Evolutionary conservation across 2,113 vertebrate genomes (phyloP), one percentile per base, ranked within the genome.

Genomic region (Rhombomys opimus): DNA sequence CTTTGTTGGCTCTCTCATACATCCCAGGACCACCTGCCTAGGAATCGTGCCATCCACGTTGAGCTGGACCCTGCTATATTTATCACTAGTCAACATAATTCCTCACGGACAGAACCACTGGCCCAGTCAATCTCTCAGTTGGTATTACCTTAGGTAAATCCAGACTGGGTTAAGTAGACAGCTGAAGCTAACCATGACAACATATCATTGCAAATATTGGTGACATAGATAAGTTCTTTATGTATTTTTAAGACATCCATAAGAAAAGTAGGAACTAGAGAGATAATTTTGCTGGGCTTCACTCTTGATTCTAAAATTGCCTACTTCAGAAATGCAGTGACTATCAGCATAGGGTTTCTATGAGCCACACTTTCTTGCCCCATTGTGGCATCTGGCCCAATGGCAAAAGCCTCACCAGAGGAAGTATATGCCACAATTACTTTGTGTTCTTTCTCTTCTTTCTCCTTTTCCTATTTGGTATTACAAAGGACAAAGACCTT

Each of bases 231-330:
- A 96, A 93, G 38, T 93, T 13, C 70, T 82, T 84, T 80, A 7
- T 80, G 18, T 68, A 20, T 38, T 25, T 96, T 97, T 91, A 35
- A 96, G 86, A 92, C 96, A 94, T 86, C 95, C 72, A 11, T 57
- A 65, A 85, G 65, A 82, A 87, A 90, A 73, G 1, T 65, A 82
- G 9, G 27, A 95, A 30, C 87, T 9, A 90, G 35, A 94, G 87
- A 92, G 82, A 95, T 96, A 90, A 76, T 50, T 50, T 65, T 77
- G n/a, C 23, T 6, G 84, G 88, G 46, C 12, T 75, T 97, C 78
- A 52, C 72, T 82, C 68, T 96, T 91, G 80, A 89, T 97, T 94
- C 70, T 73, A 5, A 90, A 95, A 67, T 90, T 25, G 32, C 76
- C 77, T 95, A 76, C 35, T 93, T 38, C 12, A 41, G 59, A 94